phyloP scores from a whole-genome alignment of 2,113 vertebrate species.

The Protobothrops mucrosquamatus region DNA sequence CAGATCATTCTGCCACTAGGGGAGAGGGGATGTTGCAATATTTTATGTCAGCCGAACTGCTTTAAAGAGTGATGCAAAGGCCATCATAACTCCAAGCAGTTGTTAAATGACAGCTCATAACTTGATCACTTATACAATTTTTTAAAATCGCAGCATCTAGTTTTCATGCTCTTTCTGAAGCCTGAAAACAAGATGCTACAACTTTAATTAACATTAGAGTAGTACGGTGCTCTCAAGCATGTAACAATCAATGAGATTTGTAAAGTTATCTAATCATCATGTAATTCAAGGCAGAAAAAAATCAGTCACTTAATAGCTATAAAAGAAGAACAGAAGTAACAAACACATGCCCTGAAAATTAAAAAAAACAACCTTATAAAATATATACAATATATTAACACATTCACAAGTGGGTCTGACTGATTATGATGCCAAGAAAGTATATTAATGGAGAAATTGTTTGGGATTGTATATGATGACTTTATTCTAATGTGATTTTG shows the following conservation, averaged over 20 bases:
- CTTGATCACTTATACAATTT: neutral
- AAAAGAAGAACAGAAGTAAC: neutral
- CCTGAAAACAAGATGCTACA: neutral
- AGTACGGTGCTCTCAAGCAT: neutral
- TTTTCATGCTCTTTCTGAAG: neutral
- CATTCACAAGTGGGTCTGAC: neutral
- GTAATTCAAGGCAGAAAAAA: neutral
- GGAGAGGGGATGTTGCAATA: neutral
- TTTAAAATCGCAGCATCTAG: neutral
- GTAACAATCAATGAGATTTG: neutral
- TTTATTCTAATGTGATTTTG: neutral
- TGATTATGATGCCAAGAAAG: neutral
- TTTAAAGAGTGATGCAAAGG: neutral
- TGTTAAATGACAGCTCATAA: neutral
- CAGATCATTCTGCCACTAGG: too few relatives aligned
- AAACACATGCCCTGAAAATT: neutral
- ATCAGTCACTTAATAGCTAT: neutral
- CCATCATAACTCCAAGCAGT: neutral
- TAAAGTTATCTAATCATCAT: neutral
- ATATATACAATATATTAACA: neutral
- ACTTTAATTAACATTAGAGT: neutral
- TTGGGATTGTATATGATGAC: neutral
- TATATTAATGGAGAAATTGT: neutral
- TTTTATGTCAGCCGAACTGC: neutral
- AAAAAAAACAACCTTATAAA: neutral